phyloP scores from a whole-genome alignment of 2,888 invertebrate species.

The Candidula unifasciata region DNA sequence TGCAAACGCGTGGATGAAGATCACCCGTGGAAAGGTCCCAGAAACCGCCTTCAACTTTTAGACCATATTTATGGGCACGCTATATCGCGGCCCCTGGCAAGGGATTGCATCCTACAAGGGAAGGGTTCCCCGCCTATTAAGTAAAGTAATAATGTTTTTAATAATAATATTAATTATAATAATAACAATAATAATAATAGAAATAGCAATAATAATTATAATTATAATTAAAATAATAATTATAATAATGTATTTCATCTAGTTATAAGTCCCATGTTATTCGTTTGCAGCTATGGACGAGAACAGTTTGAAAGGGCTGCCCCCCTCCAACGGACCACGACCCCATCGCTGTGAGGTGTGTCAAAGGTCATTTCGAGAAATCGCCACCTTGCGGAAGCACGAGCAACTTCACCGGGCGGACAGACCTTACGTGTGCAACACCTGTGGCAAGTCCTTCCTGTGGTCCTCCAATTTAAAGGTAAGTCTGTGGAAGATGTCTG shows the following conservation, averaged over 20 bases:
- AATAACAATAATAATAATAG: too few relatives aligned
- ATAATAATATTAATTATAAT: too few relatives aligned
- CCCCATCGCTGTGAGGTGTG: slow-evolving; percentile 72
- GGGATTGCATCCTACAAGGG: too few relatives aligned
- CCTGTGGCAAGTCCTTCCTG: slow-evolving; percentile 72
- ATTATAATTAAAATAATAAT: too few relatives aligned
- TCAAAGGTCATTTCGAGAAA: slow-evolving; percentile 70
- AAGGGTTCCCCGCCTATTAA: too few relatives aligned
- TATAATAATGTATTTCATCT: background rate
- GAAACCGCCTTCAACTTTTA: too few relatives aligned
- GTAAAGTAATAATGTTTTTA: too few relatives aligned
- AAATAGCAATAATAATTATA: too few relatives aligned
- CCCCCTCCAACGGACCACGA: slow-evolving; percentile 61
- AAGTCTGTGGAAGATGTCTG: background rate
- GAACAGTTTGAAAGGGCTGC: slow-evolving; percentile 45
- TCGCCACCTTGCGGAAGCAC: slow-evolving; percentile 71
- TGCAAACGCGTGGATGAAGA: too few relatives aligned
- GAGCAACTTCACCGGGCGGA: slow-evolving; percentile 72
- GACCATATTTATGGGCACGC: too few relatives aligned
- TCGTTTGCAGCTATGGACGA: slow-evolving; percentile 64
- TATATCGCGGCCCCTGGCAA: too few relatives aligned
- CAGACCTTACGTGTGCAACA: slow-evolving; percentile 71
- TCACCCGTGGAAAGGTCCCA: too few relatives aligned
- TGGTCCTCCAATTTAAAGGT: slow-evolving; percentile 73
- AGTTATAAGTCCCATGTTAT: background rate